phyloP scores from a whole-genome alignment of 2,888 invertebrate species.

The Teinopalpus imperialis region DNA sequence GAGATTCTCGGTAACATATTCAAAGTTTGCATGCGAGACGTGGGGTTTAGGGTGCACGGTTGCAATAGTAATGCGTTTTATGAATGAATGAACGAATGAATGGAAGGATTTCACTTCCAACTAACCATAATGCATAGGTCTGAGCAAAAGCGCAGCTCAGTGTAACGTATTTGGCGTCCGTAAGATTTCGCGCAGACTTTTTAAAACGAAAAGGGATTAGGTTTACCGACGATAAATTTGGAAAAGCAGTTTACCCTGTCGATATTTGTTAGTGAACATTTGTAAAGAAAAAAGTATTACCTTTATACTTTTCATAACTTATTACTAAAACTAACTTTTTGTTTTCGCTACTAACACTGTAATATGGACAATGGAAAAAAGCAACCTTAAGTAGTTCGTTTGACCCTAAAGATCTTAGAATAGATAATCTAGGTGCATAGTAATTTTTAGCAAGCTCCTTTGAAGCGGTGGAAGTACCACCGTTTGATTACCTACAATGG shows the following conservation, averaged over 20 bases:
- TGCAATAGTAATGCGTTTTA: conserved; percentile 69
- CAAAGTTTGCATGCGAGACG: conserved; percentile 54
- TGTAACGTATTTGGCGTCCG: conserved; percentile 28
- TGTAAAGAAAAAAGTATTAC: neutral
- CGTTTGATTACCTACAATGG: neutral
- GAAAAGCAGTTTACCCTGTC: conserved; percentile 26
- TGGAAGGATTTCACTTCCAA: conserved; percentile 68
- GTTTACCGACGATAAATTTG: conserved; percentile 41
- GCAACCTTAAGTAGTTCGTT: neutral
- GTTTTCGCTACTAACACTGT: too few relatives aligned
- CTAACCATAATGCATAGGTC: conserved; percentile 64
- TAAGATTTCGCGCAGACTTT: conserved; percentile 23
- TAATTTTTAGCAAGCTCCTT: conserved; percentile 4
- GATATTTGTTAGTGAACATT: neutral
- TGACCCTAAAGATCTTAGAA: neutral
- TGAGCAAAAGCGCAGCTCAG: conserved; percentile 51
- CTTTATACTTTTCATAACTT: too few relatives aligned
- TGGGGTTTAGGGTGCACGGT: conserved; percentile 50
- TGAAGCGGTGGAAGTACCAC: neutral
- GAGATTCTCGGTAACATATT: conserved; percentile 62
- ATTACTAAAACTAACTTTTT: too few relatives aligned
- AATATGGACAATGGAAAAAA: neutral
- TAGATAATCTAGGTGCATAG: neutral
- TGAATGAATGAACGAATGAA: conserved; percentile 72
- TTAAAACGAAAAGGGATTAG: conserved; percentile 22